Evolutionary conservation across 2,888 invertebrate species (phyloP).

Genomic region (Nemoura dubitans): DNA sequence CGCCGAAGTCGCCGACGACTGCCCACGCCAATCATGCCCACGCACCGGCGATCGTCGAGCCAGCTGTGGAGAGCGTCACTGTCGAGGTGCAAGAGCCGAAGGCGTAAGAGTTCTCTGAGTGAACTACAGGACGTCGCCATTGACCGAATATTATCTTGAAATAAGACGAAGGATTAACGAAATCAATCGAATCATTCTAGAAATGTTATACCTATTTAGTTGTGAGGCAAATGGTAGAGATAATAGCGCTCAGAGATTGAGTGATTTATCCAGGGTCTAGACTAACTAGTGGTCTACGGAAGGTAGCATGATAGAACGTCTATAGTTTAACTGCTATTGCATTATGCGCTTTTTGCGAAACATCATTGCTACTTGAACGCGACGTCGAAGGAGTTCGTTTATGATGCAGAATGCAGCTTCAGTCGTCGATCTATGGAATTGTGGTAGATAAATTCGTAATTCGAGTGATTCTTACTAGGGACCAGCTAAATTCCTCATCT

Average conservation of each 20-base stretch:
- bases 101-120: slow-evolving; percentile 21
- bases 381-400: neutral
- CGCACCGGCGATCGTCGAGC: slow-evolving; percentile 58
- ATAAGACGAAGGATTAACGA: neutral
- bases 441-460: slow-evolving; percentile 29
- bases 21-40: slow-evolving; percentile 55
- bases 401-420: slow-evolving; percentile 17
- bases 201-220: neutral
- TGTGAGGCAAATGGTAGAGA: neutral
- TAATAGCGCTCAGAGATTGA: neutral
- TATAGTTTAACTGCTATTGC: neutral
- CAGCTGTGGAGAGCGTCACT: slow-evolving; percentile 73
- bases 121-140: neutral
- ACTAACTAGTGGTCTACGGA: slow-evolving; percentile 7
- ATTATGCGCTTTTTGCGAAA: slow-evolving; percentile 7
- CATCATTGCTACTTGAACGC: neutral
- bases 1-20: slow-evolving; percentile 67
- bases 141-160: too few relatives aligned
- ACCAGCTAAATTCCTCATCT: slow-evolving; percentile 47
- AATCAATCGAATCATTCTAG: neutral
- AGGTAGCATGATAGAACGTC: neutral
- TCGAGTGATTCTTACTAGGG: slow-evolving; percentile 49
- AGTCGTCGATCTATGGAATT: slow-evolving; percentile 40
- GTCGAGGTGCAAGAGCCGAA: slow-evolving; percentile 77
- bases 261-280: neutral